Evolutionary conservation across 2,797 vertebrate genomes (phyloP).

Genomic region (Mico argentatus): DNA sequence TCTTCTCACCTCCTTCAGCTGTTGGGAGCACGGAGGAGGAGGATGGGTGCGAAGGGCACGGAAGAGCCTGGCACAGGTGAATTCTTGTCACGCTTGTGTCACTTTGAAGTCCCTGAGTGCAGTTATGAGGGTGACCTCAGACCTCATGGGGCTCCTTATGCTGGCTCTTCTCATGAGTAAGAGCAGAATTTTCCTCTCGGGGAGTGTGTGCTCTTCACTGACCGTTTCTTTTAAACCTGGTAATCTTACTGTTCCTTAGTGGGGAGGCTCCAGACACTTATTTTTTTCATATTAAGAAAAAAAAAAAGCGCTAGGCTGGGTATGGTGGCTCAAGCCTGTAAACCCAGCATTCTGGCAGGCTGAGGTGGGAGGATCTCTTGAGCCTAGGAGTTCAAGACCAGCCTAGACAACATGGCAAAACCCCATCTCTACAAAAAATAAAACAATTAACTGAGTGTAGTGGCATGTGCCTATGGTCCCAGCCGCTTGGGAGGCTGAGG

Average conservation of each 20-base stretch:
- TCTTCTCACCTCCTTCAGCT: accelerated
- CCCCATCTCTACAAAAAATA: too few species aligned
- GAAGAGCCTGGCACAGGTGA: accelerated
- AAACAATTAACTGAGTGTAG: too few species aligned
- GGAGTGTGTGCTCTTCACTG: accelerated
- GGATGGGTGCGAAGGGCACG: accelerated
- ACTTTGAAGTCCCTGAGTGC: accelerated
- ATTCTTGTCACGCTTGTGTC: accelerated
- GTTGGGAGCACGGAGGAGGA: accelerated
- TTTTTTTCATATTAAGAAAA: not conserved
- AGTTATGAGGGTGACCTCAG: not conserved
- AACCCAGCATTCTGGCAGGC: too few species aligned
- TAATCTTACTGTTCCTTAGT: not conserved
- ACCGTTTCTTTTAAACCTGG: not conserved
- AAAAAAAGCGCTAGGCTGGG: not conserved
- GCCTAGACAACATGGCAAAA: too few species aligned
- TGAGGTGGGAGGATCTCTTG: too few species aligned
- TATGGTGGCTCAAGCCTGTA: too few species aligned
- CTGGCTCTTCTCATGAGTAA: accelerated
- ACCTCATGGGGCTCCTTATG: not conserved
- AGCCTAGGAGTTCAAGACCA: too few species aligned
- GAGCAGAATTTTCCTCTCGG: not conserved
- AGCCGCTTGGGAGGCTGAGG: too few species aligned
- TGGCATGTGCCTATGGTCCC: too few species aligned
- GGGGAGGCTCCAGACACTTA: not conserved